Percentiles rank a stretch among this genome's conserved stretches.
These are phyloP conservation scores for Steinernema khuongi DNA, from an alignment of 1,140 invertebrate species.

Conservation along the genomic window DNA sequence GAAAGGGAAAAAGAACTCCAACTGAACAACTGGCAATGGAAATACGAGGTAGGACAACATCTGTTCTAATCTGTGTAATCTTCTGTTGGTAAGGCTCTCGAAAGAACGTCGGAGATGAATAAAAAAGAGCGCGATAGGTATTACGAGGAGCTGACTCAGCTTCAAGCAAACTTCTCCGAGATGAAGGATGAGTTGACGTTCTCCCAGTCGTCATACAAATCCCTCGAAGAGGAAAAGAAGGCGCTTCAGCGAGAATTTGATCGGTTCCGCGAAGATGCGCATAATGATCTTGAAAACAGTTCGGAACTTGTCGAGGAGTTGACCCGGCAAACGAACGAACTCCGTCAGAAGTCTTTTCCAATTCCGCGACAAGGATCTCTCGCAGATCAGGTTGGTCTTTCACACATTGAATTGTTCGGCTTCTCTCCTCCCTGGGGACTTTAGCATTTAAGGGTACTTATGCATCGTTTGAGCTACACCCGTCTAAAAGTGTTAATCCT, in stretches of 20 bases:
- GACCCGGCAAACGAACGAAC: slow-evolving; percentile 25
- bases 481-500: slow-evolving; percentile 13
- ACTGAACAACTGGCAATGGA: slow-evolving; percentile 26
- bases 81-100: not conserved
- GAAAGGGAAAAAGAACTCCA: slow-evolving; percentile 41
- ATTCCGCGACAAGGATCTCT: slow-evolving; percentile 36
- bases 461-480: slow-evolving; percentile 28
- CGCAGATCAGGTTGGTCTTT: slow-evolving; percentile 32
- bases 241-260: not conserved
- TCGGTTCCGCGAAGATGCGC: slow-evolving; percentile 35
- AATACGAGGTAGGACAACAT: slow-evolving; percentile 34
- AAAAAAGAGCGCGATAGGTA: slow-evolving; percentile 21
- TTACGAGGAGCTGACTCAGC: not conserved
- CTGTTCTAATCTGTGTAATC: not conserved
- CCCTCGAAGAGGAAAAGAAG: slow-evolving; percentile 19
- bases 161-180: not conserved
- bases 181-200: slow-evolving; percentile 32
- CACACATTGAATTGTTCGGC: too few relatives aligned
- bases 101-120: slow-evolving; percentile 21
- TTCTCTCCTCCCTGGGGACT: too few relatives aligned
- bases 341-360: slow-evolving; percentile 6
- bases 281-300: slow-evolving; percentile 38
- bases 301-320: slow-evolving; percentile 40
- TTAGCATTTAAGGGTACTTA: too few relatives aligned
- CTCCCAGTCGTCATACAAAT: slow-evolving; percentile 1